phyloP scores from a whole-genome alignment of 1,140 invertebrate species.

The Listronotus oregonensis region DNA sequence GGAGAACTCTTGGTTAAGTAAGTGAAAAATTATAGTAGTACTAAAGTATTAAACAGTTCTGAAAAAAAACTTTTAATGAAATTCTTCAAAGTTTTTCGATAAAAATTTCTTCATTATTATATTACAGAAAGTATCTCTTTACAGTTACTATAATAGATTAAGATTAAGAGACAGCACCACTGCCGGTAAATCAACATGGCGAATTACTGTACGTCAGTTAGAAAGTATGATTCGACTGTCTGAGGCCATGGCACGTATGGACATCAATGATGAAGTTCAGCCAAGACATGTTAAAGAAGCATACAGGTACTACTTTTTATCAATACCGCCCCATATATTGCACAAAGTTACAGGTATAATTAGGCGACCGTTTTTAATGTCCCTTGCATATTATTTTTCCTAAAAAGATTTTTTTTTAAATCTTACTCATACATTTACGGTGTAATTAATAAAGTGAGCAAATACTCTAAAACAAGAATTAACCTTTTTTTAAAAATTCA shows the following conservation, averaged over 20 bases:
- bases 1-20: conserved; percentile 79
- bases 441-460: too few species aligned
- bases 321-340: not conserved
- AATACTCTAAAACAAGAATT: too few species aligned
- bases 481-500: too few species aligned
- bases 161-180: conserved; percentile 80
- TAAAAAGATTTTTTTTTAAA: too few species aligned
- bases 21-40: not conserved
- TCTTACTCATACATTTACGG: too few species aligned
- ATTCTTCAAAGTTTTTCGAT: too few species aligned
- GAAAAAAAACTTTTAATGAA: too few species aligned
- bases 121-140: conserved; percentile 62
- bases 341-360: too few species aligned
- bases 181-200: conserved; percentile 80
- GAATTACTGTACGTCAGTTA: conserved; percentile 98
- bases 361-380: too few species aligned
- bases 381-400: too few species aligned
- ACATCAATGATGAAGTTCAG: conserved; percentile 88
- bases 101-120: too few species aligned
- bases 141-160: conserved; percentile 79
- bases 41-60: too few species aligned
- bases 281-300: conserved; percentile 93
- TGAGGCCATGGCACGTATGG: conserved; percentile 94
- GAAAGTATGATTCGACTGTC: conserved; percentile 96
- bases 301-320: conserved; percentile 60